Conservation (phyloP, 2,797 vertebrate species). For the Characodon lateralis region DNA sequence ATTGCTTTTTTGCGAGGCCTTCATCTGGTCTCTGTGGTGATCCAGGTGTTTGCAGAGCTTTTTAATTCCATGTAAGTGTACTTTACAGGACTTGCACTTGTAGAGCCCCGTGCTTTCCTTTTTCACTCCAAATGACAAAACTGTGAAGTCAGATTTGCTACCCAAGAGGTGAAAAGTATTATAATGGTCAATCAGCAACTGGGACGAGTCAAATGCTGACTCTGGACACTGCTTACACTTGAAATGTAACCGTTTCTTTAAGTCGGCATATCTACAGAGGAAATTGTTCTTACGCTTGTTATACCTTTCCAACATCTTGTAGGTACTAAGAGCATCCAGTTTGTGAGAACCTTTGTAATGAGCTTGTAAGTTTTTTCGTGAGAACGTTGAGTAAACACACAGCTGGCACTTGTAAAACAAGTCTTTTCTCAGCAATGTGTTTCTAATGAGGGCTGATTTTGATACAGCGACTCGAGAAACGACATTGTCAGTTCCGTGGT, state of each 20-base stretch:
- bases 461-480: neutral
- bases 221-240: constrained; percentile 86
- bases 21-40: constrained; percentile 81
- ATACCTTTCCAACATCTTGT: constrained; percentile 56
- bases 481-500: constrained; percentile 61
- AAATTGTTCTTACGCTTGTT: constrained; percentile 29
- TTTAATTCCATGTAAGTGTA: constrained; percentile 78
- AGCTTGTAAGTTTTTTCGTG: constrained; percentile 44
- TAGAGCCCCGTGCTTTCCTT: constrained; percentile 74
- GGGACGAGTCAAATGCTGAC: constrained; percentile 79
- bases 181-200: constrained; percentile 87
- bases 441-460: constrained; percentile 52
- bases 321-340: constrained; percentile 19
- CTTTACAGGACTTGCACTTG: constrained; percentile 85
- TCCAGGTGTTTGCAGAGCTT: constrained; percentile 86
- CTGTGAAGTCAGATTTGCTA: constrained; percentile 83
- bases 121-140: constrained; percentile 70
- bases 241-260: constrained; percentile 64
- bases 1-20: constrained; percentile 73
- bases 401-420: constrained; percentile 50
- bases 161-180: constrained; percentile 82
- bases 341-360: constrained; percentile 66
- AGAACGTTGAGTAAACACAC: constrained; percentile 41
- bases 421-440: neutral
- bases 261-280: constrained; percentile 39